These are phyloP conservation scores for Drosophila monieri DNA, from an alignment of 2,888 invertebrate genomes.

Conservation along the genomic window DNA sequence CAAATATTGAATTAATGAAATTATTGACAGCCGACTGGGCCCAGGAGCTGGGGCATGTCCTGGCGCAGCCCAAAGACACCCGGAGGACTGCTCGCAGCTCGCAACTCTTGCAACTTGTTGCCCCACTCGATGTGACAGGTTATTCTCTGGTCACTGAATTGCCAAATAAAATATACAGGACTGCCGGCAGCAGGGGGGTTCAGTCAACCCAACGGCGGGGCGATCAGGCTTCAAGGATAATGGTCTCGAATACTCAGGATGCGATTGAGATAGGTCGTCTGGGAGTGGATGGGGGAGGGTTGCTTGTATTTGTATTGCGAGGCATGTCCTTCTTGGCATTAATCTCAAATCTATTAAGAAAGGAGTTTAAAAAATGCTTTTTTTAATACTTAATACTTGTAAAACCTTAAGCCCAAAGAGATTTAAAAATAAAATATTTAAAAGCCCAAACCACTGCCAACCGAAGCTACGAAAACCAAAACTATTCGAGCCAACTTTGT, in stretches of 20 bases:
- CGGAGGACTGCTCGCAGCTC: conserved; percentile 14
- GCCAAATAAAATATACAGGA: conserved; percentile 71
- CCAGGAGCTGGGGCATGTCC: conserved; percentile 3
- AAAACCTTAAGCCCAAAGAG: no score
- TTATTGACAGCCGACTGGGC: conserved; percentile 72
- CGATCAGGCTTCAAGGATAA: conserved; percentile 2
- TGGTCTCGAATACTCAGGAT: background rate
- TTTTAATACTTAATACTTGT: no score
- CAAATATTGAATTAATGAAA: conserved; percentile 70
- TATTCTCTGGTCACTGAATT: conserved; percentile 61
- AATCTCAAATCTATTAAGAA: no score
- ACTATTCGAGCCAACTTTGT: background rate
- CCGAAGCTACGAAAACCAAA: background rate
- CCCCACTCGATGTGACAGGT: conserved; percentile 45
- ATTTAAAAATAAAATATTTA: no score
- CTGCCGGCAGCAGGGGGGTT: conserved; percentile 42
- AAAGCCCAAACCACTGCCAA: background rate
- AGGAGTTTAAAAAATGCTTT: no score
- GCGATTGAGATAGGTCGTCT: background rate
- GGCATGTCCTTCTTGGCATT: no score
- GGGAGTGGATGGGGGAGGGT: background rate
- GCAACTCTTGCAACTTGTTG: conserved; percentile 57
- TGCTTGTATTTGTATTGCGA: no score
- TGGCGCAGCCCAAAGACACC: background rate
- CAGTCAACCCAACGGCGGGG: conserved; percentile 25